Evolutionary conservation across 2,888 invertebrate species (phyloP).

Genomic region (Merodon equestris): DNA sequence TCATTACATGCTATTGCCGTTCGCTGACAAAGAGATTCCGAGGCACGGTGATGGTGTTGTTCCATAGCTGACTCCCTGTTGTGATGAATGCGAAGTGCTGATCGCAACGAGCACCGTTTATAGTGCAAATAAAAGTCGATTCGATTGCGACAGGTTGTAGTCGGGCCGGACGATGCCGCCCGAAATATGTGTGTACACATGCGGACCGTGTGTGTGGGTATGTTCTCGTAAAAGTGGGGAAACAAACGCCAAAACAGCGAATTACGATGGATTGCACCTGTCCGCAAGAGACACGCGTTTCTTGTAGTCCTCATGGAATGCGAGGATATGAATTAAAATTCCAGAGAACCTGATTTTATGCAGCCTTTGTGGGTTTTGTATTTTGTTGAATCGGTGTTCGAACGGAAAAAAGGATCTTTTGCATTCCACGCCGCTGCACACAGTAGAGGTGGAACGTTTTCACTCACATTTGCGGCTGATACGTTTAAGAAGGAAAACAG

Average conservation of each 20-base stretch:
- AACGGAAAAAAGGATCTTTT: conserved; percentile 50
- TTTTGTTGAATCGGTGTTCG: conserved; percentile 18
- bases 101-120: conserved; percentile 64
- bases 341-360: conserved; percentile 69
- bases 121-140: conserved; percentile 60
- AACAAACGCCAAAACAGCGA: conserved; percentile 59
- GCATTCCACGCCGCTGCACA: conserved; percentile 6
- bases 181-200: conserved; percentile 2
- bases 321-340: conserved; percentile 70
- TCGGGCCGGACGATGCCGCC: conserved; percentile 1
- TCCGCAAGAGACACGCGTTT: conserved; percentile 69
- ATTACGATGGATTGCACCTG: conserved; percentile 70
- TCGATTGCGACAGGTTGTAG: conserved; percentile 62
- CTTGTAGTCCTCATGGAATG: conserved; percentile 68
- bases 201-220: background rate
- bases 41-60: conserved; percentile 8
- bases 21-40: background rate
- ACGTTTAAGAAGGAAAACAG: background rate
- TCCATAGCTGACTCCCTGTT: conserved; percentile 38
- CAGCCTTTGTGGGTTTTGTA: conserved; percentile 47
- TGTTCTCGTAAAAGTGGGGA: conserved; percentile 2
- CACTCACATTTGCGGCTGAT: no score
- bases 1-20: conserved; percentile 3
- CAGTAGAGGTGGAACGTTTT: conserved; percentile 27
- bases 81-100: conserved; percentile 56